Evolutionary conservation across 2,888 invertebrate genomes (phyloP), one percentile per base, ranked within the genome.

Genomic region (Patella pellucida): DNA sequence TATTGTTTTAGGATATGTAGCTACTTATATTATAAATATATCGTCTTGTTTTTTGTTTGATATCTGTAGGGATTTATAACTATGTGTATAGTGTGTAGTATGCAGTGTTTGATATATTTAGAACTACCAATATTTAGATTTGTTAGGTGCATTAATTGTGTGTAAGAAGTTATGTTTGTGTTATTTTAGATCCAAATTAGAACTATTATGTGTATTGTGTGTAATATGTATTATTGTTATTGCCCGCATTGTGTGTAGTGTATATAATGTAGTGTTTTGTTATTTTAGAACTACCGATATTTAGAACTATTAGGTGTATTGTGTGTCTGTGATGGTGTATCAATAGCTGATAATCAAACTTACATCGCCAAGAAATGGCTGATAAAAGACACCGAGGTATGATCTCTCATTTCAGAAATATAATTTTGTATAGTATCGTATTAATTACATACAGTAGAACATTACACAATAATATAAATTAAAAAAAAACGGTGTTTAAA

Each of bases 321-420:
- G 56, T 90, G 90, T 84, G 88, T 90, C 12, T 90, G 90, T 85
- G 89, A 90, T 76, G 89, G 89, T 7, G 86, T 90, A 41, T 86
- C 90, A 27, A 89, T 90, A 41, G 87, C 89, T 1, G 89, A 90
- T 79, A 90, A 90, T 79, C 90, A 90, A 83, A 85, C 84, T 51
- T 88, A 89, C 82, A 90, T 90, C 78, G 88, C 89, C 27, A 84
- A 89, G 75, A 86, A 81, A 19, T 88, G 88, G 87, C 83, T 86
- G 1, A 85, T 84, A 85, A 78, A 82, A 68, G 86, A 85, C 52
- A 83, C 81, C 56, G 83, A 85, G 83, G 87, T 86, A 80, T 41
- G 79, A 41, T 41, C 41, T 41, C 41, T 41, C 41, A 41, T 9
- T 41, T 5, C 9, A 41, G 41, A 41, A 9, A 41, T 41, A 41